These are phyloP conservation scores for Hoplodrina ambigua DNA, from an alignment of 2,888 invertebrate species.

Conservation along the genomic window DNA sequence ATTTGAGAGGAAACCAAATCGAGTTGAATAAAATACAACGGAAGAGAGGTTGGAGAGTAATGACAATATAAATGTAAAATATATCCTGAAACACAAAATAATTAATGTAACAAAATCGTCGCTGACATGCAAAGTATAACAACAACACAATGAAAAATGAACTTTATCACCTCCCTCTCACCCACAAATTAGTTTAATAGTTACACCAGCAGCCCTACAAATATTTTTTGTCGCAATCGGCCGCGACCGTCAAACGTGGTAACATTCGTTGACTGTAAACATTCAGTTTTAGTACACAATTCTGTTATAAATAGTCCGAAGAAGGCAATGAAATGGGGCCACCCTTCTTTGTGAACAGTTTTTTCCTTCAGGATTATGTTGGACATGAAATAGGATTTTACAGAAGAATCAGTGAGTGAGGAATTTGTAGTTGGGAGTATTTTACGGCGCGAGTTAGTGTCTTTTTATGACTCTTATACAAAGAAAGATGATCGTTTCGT, in stretches of 20 bases:
- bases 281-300: conserved; percentile 64
- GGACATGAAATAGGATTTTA: conserved; percentile 15
- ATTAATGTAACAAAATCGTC: too few relatives aligned
- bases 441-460: conserved; percentile 2
- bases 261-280: conserved; percentile 63
- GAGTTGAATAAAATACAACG: background rate
- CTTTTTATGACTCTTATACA: conserved; percentile 21
- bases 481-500: background rate
- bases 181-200: conserved; percentile 27
- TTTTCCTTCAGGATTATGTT: conserved; percentile 50
- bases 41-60: background rate
- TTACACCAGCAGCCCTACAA: conserved; percentile 56
- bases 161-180: conserved; percentile 11
- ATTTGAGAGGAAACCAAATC: conserved; percentile 18
- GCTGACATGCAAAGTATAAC: conserved; percentile 2
- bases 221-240: conserved; percentile 56
- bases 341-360: conserved; percentile 59
- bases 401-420: conserved; percentile 34
- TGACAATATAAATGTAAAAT: conserved; percentile 5
- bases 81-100: background rate
- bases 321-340: conserved; percentile 62
- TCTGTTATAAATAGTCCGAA: conserved; percentile 67
- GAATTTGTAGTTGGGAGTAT: conserved; percentile 16
- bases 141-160: conserved; percentile 4
- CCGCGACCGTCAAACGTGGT: conserved; percentile 55